Percentiles rank a stretch among this genome's conserved stretches.
Conservation (phyloP, 2,113 vertebrate genomes). For the Vombatus ursinus region DNA sequence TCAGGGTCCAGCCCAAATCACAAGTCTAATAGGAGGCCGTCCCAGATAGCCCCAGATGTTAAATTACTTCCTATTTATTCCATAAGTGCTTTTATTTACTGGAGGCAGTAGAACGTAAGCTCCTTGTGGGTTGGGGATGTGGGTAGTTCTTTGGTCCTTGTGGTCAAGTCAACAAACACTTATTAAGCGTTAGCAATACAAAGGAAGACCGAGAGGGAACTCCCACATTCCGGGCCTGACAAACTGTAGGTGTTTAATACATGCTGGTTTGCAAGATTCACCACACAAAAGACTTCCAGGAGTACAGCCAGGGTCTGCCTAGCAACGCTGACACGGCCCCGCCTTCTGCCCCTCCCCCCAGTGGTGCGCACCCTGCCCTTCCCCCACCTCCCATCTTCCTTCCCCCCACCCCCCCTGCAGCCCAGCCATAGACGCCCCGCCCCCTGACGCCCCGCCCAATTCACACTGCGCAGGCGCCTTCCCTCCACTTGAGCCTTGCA, state of each 20-base stretch:
- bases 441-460: no score
- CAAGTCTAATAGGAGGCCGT: no score
- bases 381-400: no score
- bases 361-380: background rate
- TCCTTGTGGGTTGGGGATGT: background rate
- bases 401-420: no score
- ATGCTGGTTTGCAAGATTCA: background rate
- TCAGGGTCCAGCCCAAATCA: background rate
- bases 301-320: background rate
- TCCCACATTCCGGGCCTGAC: no score
- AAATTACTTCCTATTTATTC: background rate
- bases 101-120: background rate
- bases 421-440: background rate
- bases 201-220: background rate
- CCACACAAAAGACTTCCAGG: no score
- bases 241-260: background rate
- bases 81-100: background rate
- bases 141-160: background rate
- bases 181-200: background rate
- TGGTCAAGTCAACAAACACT: background rate
- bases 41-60: background rate
- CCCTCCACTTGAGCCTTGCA: no score
- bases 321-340: background rate
- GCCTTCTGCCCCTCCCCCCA: no score
- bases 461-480: no score